Evolutionary conservation across 2,888 invertebrate species (phyloP).

Genomic region (Orthonychiurus folsomi): DNA sequence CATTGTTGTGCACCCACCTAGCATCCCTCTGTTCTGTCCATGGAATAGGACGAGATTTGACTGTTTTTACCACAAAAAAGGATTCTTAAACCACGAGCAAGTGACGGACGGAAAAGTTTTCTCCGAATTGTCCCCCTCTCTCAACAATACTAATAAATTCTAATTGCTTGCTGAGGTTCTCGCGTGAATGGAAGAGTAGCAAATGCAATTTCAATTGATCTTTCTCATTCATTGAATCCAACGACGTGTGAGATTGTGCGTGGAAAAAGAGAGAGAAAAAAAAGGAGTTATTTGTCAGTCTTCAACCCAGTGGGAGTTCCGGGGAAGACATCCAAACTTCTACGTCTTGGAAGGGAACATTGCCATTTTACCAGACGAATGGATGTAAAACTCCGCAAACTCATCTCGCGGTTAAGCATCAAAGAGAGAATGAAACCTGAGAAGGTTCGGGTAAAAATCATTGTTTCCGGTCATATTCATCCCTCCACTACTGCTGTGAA

Average conservation of each 20-base stretch:
- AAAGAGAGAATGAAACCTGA: slow-evolving; percentile 12
- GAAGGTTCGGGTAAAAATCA: not conserved
- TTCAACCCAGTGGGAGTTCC: not conserved
- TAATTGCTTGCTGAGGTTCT: not conserved
- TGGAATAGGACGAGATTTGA: too few species aligned
- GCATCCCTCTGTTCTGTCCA: too few species aligned
- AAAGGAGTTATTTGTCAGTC: not conserved
- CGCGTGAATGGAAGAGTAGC: not conserved
- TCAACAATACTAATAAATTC: too few species aligned
- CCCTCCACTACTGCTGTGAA: not conserved
- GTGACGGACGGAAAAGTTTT: not conserved
- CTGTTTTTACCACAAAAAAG: not conserved
- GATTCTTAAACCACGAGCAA: not conserved
- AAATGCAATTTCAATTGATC: not conserved
- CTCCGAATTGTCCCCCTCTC: too few species aligned
- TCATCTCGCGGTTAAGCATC: slow-evolving; percentile 13
- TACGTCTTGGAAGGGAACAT: not conserved
- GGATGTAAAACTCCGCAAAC: slow-evolving; percentile 14
- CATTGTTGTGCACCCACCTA: not conserved
- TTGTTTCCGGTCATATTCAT: not conserved
- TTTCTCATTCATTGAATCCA: not conserved
- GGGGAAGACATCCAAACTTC: too few species aligned
- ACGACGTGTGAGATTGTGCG: slow-evolving; percentile 1
- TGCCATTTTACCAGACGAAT: not conserved
- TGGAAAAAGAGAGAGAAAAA: not conserved